A percentile compares a stretch with the other conserved stretches of the same genome.
Evolutionary conservation across 1,140 invertebrate species (phyloP).

Genomic region (Potamilus streckersoni): DNA sequence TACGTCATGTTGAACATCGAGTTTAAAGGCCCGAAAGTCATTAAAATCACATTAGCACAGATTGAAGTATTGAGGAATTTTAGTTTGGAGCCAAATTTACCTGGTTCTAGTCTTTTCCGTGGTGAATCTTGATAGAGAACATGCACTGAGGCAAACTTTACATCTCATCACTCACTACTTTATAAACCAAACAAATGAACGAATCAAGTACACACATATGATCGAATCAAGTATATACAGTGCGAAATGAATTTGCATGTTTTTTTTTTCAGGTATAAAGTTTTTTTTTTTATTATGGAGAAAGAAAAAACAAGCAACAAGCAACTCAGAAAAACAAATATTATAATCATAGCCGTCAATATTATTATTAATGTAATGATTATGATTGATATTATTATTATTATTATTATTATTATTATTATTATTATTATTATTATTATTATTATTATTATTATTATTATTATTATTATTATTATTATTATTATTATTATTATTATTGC

Average conservation of each 20-base stretch:
- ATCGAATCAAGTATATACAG: neutral
- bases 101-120: too few relatives aligned
- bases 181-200: neutral
- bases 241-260: neutral
- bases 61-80: too few relatives aligned
- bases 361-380: too few relatives aligned
- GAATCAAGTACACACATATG: neutral
- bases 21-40: too few relatives aligned
- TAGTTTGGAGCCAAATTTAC: too few relatives aligned
- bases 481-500: slow-evolving; percentile 36
- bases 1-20: too few relatives aligned
- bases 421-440: slow-evolving; percentile 26
- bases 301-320: too few relatives aligned
- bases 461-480: slow-evolving; percentile 7
- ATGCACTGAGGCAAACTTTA: too few relatives aligned
- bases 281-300: neutral
- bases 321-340: neutral
- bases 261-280: neutral
- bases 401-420: slow-evolving; percentile 7
- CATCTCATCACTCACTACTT: neutral
- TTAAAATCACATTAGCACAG: too few relatives aligned
- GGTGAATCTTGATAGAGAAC: too few relatives aligned
- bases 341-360: neutral
- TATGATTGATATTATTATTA: too few relatives aligned
- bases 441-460: slow-evolving; percentile 19